Conservation (phyloP, 1,140 invertebrate genomes). For the Drosophila biarmipes region DNA sequence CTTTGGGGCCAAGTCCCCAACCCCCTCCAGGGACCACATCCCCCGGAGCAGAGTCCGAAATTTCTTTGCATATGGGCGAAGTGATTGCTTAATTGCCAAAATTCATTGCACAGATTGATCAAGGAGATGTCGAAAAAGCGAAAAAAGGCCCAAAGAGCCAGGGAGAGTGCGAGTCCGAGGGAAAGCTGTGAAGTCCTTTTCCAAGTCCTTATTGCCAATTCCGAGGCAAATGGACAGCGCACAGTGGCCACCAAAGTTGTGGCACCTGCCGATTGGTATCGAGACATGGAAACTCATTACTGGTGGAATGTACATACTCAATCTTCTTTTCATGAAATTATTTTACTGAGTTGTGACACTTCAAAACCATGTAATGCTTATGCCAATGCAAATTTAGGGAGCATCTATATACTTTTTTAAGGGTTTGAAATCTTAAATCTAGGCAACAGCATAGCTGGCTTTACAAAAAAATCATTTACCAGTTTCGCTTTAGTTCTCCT, state of each 20-base stretch:
- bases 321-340: too few relatives aligned
- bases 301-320: too few relatives aligned
- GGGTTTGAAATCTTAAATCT: too few relatives aligned
- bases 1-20: constrained; percentile 21
- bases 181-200: constrained; percentile 8
- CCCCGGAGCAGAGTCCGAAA: background rate
- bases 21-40: background rate
- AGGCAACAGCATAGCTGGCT: too few relatives aligned
- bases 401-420: too few relatives aligned
- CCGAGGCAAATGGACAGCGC: background rate
- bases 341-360: too few relatives aligned
- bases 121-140: background rate
- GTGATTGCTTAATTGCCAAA: constrained; percentile 59
- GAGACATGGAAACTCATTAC: background rate
- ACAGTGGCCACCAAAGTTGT: background rate
- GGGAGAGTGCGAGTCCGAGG: background rate
- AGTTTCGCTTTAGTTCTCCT: background rate
- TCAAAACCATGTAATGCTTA: too few relatives aligned
- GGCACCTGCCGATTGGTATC: background rate
- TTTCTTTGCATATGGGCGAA: constrained; percentile 29
- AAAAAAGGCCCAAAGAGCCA: background rate
- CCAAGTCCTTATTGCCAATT: constrained; percentile 4
- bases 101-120: constrained; percentile 50
- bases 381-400: too few relatives aligned
- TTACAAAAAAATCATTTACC: too few relatives aligned